Conservation (phyloP, 2,888 invertebrate species). For the Trichopoda pennipes region DNA sequence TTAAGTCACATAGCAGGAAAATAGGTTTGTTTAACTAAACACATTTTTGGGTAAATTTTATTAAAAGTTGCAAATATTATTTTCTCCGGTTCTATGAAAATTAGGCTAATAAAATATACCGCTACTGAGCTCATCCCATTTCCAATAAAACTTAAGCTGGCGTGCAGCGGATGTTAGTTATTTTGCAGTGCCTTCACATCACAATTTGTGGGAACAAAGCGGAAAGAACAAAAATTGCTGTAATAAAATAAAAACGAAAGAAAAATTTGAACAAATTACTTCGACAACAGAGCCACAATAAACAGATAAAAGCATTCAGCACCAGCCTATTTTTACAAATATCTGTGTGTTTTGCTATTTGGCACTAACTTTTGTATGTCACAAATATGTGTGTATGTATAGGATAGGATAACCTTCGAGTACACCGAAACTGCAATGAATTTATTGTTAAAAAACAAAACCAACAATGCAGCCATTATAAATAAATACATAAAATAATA, state of each 20-base stretch:
- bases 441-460: slow-evolving; percentile 56
- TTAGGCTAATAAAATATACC: not conserved
- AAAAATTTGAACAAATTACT: slow-evolving; percentile 23
- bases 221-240: slow-evolving; percentile 37
- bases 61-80: not conserved
- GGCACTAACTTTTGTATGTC: not conserved
- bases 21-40: no score
- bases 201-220: not conserved
- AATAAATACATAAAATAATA: not conserved
- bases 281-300: slow-evolving; percentile 25
- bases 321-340: slow-evolving; percentile 15
- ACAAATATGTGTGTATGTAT: not conserved
- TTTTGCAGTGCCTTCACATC: slow-evolving; percentile 56
- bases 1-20: no score
- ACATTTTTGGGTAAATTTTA: no score
- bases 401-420: slow-evolving; percentile 12
- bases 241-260: slow-evolving; percentile 23
- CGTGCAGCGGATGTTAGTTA: slow-evolving; percentile 61
- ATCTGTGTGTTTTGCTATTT: not conserved
- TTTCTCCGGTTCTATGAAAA: not conserved
- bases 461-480: slow-evolving; percentile 7
- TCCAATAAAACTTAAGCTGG: not conserved
- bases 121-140: not conserved
- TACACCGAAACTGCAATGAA: slow-evolving; percentile 58
- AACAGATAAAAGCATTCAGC: slow-evolving; percentile 49